These are phyloP conservation scores for Aleiodes sp. DNA, from an alignment of 1,140 invertebrate species.

Conservation along the genomic window DNA sequence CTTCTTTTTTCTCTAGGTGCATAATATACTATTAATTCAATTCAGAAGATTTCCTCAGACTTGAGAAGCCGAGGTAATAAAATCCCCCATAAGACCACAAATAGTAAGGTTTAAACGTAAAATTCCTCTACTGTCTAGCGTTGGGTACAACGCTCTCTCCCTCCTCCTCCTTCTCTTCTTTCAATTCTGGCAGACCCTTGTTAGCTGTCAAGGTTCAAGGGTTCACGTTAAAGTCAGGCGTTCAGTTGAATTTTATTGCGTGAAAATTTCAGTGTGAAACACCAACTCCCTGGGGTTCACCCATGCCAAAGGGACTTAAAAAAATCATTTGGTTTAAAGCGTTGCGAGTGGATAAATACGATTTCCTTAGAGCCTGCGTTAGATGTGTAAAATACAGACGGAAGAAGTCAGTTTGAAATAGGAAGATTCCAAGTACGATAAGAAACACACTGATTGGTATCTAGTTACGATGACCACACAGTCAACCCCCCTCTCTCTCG, in stretches of 20 bases:
- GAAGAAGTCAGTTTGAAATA: constrained; percentile 22
- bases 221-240: constrained; percentile 27
- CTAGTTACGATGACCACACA: constrained; percentile 18
- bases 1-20: too few species aligned
- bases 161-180: too few species aligned
- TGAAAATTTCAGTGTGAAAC: constrained; percentile 16
- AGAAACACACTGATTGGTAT: constrained; percentile 28
- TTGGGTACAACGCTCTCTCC: background rate
- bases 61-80: background rate
- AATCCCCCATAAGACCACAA: background rate
- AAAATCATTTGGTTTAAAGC: background rate
- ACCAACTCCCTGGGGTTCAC: background rate
- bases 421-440: constrained; percentile 18
- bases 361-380: background rate
- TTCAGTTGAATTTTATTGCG: constrained; percentile 27
- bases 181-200: constrained; percentile 15
- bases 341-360: constrained; percentile 8
- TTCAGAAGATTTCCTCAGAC: background rate
- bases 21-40: background rate
- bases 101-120: background rate
- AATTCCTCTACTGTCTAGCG: background rate
- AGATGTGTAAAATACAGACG: background rate
- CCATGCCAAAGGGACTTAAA: constrained; percentile 1
- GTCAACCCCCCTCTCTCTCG: background rate
- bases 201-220: constrained; percentile 29